phyloP scores from a whole-genome alignment of 2,888 invertebrate genomes.

The Parnassius glacialis region DNA sequence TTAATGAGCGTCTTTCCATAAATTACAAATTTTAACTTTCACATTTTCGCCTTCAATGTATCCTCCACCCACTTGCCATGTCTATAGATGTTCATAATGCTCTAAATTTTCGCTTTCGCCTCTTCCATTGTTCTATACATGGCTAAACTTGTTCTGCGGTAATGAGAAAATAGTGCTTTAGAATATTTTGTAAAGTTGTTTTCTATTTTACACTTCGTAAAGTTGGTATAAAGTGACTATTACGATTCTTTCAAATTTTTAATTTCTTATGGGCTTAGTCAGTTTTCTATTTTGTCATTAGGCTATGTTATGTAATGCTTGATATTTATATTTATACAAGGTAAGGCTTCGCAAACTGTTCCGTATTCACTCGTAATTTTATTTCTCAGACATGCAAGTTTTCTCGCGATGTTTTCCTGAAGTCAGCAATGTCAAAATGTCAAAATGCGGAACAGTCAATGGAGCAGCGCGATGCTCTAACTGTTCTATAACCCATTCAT shows the following conservation, averaged over 20 bases:
- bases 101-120: constrained; percentile 26
- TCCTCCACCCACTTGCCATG: constrained; percentile 11
- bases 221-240: constrained; percentile 9
- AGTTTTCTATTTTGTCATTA: not conserved
- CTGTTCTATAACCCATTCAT: too few species aligned
- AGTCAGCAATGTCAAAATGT: too few species aligned
- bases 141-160: constrained; percentile 22
- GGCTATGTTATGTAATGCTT: not conserved
- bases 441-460: too few species aligned
- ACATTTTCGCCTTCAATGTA: constrained; percentile 11
- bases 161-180: constrained; percentile 23
- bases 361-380: too few species aligned
- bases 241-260: not conserved
- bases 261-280: not conserved
- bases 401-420: too few species aligned
- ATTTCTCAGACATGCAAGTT: too few species aligned
- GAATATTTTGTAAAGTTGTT: constrained; percentile 13
- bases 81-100: constrained; percentile 18
- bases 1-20: not conserved
- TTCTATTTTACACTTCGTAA: constrained; percentile 5
- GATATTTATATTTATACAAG: too few species aligned
- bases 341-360: too few species aligned
- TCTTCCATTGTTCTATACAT: constrained; percentile 22
- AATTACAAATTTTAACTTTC: constrained; percentile 15
- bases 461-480: too few species aligned